Evolutionary conservation across 2,113 vertebrate genomes (phyloP), one percentile per base, ranked within the genome.

Genomic region (Gambusia affinis): DNA sequence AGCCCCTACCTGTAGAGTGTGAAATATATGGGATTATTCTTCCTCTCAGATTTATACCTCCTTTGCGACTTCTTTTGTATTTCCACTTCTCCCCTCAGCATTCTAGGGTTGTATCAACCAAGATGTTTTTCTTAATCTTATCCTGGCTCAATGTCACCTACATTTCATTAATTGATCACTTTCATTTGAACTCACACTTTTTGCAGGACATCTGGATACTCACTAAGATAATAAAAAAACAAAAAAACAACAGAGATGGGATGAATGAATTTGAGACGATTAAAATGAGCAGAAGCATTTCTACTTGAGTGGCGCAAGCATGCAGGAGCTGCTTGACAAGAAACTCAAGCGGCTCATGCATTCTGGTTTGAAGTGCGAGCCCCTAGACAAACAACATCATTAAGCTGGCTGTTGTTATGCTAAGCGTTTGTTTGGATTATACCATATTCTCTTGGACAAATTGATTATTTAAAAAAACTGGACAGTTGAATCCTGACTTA

Each of bases 11-110:
- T 83, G 76, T 54, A 42, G 71, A 69, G 19, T 39, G 69, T 63
- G 72, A 78, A 65, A 83, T 81, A 90, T 93, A 93, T 85, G 69
- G 72, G 88, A 91, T 92, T 91, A 90, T 79, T 47, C 44, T 47
- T 17, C 17, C 44, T 47, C 17, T 47, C 39, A 15, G 14, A 42
- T 42, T 42, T 47, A 47, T 4, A 1, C 17, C 14, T 47, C 17
- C 17, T 47, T 6, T 42, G 39, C 14, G 39, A 42, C 39, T 14
- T 42, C 39, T 19, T 47, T 17, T 19, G 44, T 47, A 19, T 19
- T 17, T 3, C n/a, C 37, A 47, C 69, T 68, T 80, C 61, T 17
- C 33, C 33, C 33, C 64, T 47, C 17, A 0, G 17, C 4, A 47
- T 61, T 54, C 22, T 10, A 8, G 51, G 19, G 22, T 54, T 54